phyloP scores from a whole-genome alignment of 1,140 invertebrate genomes.

The Drosophila mojavensis region DNA sequence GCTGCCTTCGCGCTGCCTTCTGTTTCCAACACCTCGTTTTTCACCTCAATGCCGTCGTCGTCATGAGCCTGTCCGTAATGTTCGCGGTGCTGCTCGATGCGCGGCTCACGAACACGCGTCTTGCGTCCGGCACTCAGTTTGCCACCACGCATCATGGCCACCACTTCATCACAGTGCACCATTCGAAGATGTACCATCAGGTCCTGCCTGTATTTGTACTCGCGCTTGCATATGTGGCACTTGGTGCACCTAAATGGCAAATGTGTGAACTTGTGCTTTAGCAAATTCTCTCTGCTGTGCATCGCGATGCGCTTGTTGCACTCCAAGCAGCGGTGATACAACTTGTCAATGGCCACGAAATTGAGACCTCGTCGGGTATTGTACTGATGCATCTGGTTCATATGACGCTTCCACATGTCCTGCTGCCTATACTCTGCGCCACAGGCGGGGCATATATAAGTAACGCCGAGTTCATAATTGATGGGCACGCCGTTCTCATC shows the following conservation, averaged over 20 bases:
- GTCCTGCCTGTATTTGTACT: conserved; percentile 81
- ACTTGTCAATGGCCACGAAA: conserved; percentile 73
- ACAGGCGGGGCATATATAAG: conserved; percentile 76
- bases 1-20: conserved; percentile 18
- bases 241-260: conserved; percentile 74
- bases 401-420: conserved; percentile 76
- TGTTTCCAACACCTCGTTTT: conserved; percentile 55
- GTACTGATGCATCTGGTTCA: conserved; percentile 71
- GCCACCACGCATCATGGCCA: conserved; percentile 66
- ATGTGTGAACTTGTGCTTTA: conserved; percentile 82
- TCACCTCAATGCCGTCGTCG: conserved; percentile 53
- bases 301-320: conserved; percentile 78
- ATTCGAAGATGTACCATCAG: conserved; percentile 81
- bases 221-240: conserved; percentile 71
- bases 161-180: conserved; percentile 70
- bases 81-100: conserved; percentile 43
- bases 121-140: conserved; percentile 57
- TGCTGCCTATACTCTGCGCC: conserved; percentile 68
- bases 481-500: conserved; percentile 68
- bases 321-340: conserved; percentile 75
- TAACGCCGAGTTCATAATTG: conserved; percentile 76
- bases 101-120: conserved; percentile 64
- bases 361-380: conserved; percentile 74
- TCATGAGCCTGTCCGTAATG: conserved; percentile 23
- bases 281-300: conserved; percentile 78